These are phyloP conservation scores for Autographa pulchrina DNA, from an alignment of 2,888 invertebrate species.

Conservation along the genomic window DNA sequence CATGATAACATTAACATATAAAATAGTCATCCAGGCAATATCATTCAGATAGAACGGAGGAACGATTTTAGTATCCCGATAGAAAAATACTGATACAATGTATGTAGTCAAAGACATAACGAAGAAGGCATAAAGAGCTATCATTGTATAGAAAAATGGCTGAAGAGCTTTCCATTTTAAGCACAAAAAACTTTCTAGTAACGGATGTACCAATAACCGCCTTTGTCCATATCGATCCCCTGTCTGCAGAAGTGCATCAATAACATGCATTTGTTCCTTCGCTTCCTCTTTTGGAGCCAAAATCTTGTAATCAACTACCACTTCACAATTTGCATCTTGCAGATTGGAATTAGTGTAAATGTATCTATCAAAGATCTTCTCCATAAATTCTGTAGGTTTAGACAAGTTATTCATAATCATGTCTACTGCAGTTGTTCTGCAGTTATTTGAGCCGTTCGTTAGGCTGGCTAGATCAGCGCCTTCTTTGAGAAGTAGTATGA, in stretches of 20 bases:
- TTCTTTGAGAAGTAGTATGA: constrained; percentile 71
- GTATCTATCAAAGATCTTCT: constrained; percentile 80
- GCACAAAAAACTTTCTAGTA: constrained; percentile 86
- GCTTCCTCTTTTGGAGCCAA: constrained; percentile 68
- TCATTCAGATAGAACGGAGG: constrained; percentile 31
- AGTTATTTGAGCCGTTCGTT: constrained; percentile 38
- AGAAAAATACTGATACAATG: constrained; percentile 59
- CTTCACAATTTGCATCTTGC: constrained; percentile 68
- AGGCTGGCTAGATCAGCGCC: constrained; percentile 69
- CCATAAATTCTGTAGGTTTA: constrained; percentile 83
- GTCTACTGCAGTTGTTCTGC: constrained; percentile 75
- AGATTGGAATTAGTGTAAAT: constrained; percentile 75
- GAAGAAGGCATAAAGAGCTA: constrained; percentile 79
- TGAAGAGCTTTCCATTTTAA: constrained; percentile 86
- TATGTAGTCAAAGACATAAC: constrained; percentile 80
- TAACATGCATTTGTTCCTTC: constrained; percentile 81
- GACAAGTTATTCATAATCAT: constrained; percentile 80
- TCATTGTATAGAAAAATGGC: constrained; percentile 82
- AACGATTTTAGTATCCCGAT: constrained; percentile 30
- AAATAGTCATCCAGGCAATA: constrained; percentile 30
- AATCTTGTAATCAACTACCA: constrained; percentile 80
- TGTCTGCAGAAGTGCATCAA: constrained; percentile 82
- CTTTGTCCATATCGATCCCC: constrained; percentile 79
- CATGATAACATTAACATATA: constrained; percentile 35
- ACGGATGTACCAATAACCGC: constrained; percentile 83